A percentile compares a stretch with the other conserved stretches of the same genome.
phyloP scores from a whole-genome alignment of 2,113 vertebrate species.

The Aphyosemion australe region DNA sequence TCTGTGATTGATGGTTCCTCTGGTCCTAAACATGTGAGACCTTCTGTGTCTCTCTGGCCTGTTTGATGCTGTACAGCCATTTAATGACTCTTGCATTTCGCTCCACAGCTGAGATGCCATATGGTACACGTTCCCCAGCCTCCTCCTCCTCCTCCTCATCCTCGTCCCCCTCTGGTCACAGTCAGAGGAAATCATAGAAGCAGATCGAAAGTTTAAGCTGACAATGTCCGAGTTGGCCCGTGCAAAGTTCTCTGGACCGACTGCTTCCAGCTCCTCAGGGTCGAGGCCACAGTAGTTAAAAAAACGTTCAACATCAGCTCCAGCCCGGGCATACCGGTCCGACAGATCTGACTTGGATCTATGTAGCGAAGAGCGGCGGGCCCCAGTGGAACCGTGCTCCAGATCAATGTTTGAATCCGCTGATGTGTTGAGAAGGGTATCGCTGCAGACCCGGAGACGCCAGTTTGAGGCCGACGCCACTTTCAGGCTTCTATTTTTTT shows the following conservation, averaged over 20 bases:
- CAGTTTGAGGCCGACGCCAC: too few species aligned
- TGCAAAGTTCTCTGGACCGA: slow-evolving; percentile 91
- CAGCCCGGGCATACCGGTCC: slow-evolving; percentile 92
- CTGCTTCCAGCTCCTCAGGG: slow-evolving; percentile 94
- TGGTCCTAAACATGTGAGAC: slow-evolving; percentile 91
- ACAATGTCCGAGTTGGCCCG: slow-evolving; percentile 97
- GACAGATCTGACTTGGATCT: slow-evolving; percentile 96
- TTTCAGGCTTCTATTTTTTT: too few species aligned
- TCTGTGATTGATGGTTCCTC: slow-evolving; percentile 2
- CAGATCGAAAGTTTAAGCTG: slow-evolving; percentile 96
- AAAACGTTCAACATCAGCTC: slow-evolving; percentile 94
- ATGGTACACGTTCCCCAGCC: slow-evolving; percentile 93
- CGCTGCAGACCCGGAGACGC: too few species aligned
- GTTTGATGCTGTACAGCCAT: slow-evolving; percentile 98
- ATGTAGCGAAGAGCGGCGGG: slow-evolving; percentile 87
- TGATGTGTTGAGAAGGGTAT: slow-evolving; percentile 17
- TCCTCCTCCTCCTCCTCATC: slow-evolving; percentile 91
- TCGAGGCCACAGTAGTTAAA: slow-evolving; percentile 99
- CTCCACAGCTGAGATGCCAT: slow-evolving; percentile 97
- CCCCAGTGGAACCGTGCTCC: slow-evolving; percentile 51
- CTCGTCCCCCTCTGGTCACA: slow-evolving; percentile 92
- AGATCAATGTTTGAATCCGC: slow-evolving; percentile 44
- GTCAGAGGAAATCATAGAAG: slow-evolving; percentile 98
- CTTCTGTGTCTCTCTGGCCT: slow-evolving; percentile 95
- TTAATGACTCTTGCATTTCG: slow-evolving; percentile 97